Conservation (phyloP, 2,113 vertebrate genomes). For the Brachyhypopomus gauderio region DNA sequence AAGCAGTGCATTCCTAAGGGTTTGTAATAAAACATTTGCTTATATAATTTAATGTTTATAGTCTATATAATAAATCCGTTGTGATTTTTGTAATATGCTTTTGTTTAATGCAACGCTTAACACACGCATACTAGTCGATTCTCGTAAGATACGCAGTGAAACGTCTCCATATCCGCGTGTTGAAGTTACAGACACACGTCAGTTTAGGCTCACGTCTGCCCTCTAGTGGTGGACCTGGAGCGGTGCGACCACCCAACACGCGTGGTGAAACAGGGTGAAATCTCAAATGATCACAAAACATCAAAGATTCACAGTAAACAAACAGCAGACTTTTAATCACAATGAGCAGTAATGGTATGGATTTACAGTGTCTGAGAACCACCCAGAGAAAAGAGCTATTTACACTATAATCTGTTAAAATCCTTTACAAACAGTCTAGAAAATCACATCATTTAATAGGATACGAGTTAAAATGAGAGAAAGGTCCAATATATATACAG, state of each 20-base stretch:
- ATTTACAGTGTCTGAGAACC: neutral
- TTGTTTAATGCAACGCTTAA: too few species aligned
- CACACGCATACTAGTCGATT: too few species aligned
- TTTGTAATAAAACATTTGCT: too few species aligned
- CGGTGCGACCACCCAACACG: too few species aligned
- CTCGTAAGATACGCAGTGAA: too few species aligned
- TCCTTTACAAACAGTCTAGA: neutral
- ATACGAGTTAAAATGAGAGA: neutral
- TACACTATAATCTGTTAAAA: conserved; percentile 22
- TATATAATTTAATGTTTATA: too few species aligned
- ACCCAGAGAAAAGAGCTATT: conserved; percentile 2
- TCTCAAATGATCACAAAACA: neutral
- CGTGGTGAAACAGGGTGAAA: neutral
- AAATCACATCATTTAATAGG: neutral
- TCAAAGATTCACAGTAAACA: neutral
- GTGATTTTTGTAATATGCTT: too few species aligned
- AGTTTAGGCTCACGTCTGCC: neutral
- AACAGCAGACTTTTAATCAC: conserved; percentile 29
- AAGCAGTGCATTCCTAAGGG: too few species aligned
- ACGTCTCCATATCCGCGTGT: too few species aligned
- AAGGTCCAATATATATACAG: neutral
- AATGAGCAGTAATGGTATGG: conserved; percentile 2
- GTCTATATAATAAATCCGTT: too few species aligned
- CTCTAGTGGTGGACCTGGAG: neutral
- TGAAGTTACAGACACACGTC: neutral